phyloP scores from a whole-genome alignment of 53 echinoderm and acorn worm genomes.

The Crossaster papposus region DNA sequence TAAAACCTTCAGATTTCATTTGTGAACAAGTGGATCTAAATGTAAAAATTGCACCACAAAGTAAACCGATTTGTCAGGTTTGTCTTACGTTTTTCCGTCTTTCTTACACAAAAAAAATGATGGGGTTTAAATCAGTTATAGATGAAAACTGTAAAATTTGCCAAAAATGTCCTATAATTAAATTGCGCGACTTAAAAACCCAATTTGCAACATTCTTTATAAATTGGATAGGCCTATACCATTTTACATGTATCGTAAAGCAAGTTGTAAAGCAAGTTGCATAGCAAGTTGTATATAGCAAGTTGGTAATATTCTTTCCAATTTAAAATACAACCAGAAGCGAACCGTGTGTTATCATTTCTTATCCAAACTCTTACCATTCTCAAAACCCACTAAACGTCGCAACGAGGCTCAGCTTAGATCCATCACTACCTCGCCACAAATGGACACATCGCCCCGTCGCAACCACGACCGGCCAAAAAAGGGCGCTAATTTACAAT shows the following conservation, averaged over 20 bases:
- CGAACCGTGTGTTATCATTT: not conserved
- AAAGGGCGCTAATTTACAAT: slow-evolving; percentile 20
- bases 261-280: no score
- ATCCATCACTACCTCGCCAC: slow-evolving; percentile 13
- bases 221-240: no score
- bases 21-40: not conserved
- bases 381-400: slow-evolving; percentile 53
- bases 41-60: not conserved
- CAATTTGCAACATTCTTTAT: no score
- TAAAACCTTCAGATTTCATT: slow-evolving; percentile 1
- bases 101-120: no score
- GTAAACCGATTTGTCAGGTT: not conserved
- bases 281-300: no score
- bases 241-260: no score
- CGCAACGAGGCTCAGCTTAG: not conserved
- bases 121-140: no score
- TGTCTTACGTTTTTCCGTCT: not conserved
- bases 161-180: no score
- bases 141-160: no score
- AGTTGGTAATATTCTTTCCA: not conserved
- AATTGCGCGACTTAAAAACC: no score
- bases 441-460: slow-evolving; percentile 40
- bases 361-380: slow-evolving; percentile 27
- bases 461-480: not conserved
- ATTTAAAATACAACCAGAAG: not conserved